phyloP scores from a whole-genome alignment of 2,797 vertebrate species.

The Phataginus tricuspis region DNA sequence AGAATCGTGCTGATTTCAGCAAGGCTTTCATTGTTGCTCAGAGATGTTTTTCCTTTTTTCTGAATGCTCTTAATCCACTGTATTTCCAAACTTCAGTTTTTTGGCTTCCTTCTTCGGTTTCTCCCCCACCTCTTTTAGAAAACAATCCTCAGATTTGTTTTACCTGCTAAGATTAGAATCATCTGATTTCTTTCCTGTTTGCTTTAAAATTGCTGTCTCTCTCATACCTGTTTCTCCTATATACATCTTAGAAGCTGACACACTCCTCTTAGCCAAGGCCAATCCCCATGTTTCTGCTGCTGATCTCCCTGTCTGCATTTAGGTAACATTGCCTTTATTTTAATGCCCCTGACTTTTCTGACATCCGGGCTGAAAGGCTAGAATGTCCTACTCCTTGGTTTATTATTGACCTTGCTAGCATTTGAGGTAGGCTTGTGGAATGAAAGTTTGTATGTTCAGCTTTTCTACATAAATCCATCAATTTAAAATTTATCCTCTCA shows the following conservation, averaged over 20 bases:
- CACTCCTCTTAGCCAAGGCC: neutral
- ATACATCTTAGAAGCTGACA: neutral
- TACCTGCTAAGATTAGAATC: neutral
- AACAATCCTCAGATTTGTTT: neutral
- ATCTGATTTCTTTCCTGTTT: neutral
- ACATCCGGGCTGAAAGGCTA: neutral
- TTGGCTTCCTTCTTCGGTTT: neutral
- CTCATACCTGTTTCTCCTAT: neutral
- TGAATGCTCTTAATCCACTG: neutral
- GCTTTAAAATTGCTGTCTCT: neutral
- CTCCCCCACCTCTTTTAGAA: neutral
- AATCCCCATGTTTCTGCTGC: neutral
- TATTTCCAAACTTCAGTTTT: neutral
- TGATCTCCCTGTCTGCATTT: neutral
- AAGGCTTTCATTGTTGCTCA: constrained; percentile 15
- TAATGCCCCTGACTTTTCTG: neutral
- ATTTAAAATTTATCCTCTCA: neutral
- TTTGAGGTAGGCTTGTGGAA: neutral
- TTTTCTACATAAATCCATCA: neutral
- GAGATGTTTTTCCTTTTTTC: neutral
- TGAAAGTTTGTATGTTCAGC: neutral
- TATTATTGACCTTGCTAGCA: neutral
- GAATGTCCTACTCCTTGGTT: neutral
- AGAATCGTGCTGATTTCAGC: constrained; percentile 13
- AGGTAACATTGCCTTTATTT: neutral